Conservation (phyloP, 2,888 invertebrate species). For the Nyleta sp. region DNA sequence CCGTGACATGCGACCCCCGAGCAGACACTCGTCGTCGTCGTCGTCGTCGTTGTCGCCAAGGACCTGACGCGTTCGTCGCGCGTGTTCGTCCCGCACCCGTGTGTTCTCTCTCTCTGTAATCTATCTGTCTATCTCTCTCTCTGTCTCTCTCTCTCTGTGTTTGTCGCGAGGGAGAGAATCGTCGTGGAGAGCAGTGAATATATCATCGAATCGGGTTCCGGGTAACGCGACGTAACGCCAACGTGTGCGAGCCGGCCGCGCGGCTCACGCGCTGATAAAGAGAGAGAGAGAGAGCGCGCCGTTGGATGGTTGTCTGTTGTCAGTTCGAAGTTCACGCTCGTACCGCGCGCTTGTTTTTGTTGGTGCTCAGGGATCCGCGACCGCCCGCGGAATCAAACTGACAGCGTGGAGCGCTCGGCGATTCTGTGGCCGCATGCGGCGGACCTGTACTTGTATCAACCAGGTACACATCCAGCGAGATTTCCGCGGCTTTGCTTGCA, state of each 20-base stretch:
- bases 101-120: too few species aligned
- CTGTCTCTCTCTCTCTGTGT: too few species aligned
- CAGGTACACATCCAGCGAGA: conserved; percentile 72
- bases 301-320: conserved; percentile 23
- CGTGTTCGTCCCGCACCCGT: not conserved
- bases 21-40: conserved; percentile 2
- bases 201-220: not conserved
- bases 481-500: not conserved
- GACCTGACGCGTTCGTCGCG: conserved; percentile 35
- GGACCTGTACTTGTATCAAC: conserved; percentile 80
- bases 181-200: too few species aligned
- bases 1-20: conserved; percentile 22
- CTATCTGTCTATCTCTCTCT: too few species aligned
- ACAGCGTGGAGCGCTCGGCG: conserved; percentile 81
- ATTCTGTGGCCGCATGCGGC: conserved; percentile 81
- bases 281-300: not conserved
- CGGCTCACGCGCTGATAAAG: conserved; percentile 10
- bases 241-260: conserved; percentile 16
- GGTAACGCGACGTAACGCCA: not conserved
- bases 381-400: conserved; percentile 78
- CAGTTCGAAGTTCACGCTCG: conserved; percentile 8
- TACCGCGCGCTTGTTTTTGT: conserved; percentile 64
- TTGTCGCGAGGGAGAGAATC: too few species aligned
- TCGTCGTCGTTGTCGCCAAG: conserved; percentile 9
- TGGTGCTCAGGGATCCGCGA: conserved; percentile 75